These are phyloP conservation scores for Tanytarsus gracilentus DNA, from an alignment of 2,888 invertebrate species.

Conservation along the genomic window DNA sequence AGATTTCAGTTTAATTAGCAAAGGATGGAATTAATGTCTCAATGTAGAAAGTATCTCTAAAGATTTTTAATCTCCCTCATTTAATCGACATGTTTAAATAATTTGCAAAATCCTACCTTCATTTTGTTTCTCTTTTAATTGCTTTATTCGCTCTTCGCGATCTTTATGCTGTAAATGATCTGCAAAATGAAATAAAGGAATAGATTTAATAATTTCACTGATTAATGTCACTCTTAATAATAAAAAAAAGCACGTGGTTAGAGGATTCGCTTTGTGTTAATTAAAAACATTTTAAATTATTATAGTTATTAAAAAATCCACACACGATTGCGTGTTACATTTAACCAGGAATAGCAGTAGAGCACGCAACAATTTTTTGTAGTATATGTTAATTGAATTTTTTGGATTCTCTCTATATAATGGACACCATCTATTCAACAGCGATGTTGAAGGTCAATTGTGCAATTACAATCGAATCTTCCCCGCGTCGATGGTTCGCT, in stretches of 20 bases:
- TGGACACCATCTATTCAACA: too few relatives aligned
- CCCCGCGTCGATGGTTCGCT: too few relatives aligned
- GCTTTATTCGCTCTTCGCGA: conserved; percentile 28
- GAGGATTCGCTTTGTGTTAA: not conserved
- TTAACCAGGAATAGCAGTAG: not conserved
- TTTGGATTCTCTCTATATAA: too few relatives aligned
- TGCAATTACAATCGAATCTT: too few relatives aligned
- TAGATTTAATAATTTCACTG: not conserved
- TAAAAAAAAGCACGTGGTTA: not conserved
- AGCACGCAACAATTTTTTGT: not conserved
- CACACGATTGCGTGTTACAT: not conserved
- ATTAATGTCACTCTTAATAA: conserved; percentile 12
- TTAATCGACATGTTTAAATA: too few relatives aligned
- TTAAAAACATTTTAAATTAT: not conserved
- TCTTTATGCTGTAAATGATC: conserved; percentile 14
- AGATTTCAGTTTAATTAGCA: too few relatives aligned
- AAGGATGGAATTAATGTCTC: too few relatives aligned
- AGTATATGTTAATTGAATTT: conserved; percentile 3
- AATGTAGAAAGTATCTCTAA: too few relatives aligned
- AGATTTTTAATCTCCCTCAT: too few relatives aligned
- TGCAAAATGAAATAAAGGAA: not conserved
- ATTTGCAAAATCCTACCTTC: too few relatives aligned
- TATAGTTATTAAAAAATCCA: not conserved
- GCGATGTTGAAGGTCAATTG: too few relatives aligned
- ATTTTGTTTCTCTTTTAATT: conserved; percentile 26